Evolutionary conservation across 2,113 vertebrate species (phyloP).

Genomic region (Gobius niger): DNA sequence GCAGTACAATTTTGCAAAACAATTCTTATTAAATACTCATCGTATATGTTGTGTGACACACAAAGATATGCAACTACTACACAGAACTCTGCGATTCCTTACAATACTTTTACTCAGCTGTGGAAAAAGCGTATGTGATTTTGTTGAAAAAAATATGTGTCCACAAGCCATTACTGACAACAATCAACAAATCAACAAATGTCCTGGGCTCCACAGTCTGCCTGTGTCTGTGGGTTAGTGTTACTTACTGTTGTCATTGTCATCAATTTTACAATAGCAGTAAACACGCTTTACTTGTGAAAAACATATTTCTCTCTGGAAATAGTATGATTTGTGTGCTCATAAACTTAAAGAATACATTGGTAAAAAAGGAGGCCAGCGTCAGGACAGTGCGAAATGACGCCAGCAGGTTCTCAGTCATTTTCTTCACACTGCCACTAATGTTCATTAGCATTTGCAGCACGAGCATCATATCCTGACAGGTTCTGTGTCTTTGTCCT

Average conservation of each 20-base stretch:
- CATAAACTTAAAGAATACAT: conserved; percentile 23
- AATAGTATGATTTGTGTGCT: conserved; percentile 15
- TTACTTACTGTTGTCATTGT: conserved; percentile 24
- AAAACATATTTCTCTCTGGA: conserved; percentile 31
- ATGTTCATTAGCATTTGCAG: conserved; percentile 49
- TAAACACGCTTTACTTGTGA: conserved; percentile 46
- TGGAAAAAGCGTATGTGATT: conserved; percentile 38
- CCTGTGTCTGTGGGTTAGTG: conserved; percentile 22
- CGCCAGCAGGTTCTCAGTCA: conserved; percentile 28
- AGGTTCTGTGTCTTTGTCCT: conserved; percentile 89
- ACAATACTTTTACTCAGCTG: conserved; percentile 33
- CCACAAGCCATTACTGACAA: conserved; percentile 61
- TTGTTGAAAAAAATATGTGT: conserved; percentile 41
- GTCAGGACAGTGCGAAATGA: conserved; percentile 28
- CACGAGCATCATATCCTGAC: conserved; percentile 85
- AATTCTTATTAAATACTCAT: conserved; percentile 60
- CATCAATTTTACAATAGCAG: conserved; percentile 37
- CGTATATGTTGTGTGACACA: conserved; percentile 25
- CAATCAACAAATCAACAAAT: conserved; percentile 58
- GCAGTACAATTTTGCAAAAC: conserved; percentile 45
- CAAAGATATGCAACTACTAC: conserved; percentile 59
- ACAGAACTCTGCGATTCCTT: conserved; percentile 50
- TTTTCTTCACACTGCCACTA: conserved; percentile 25
- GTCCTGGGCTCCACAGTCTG: conserved; percentile 37
- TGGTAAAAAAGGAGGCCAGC: conserved; percentile 36